Conservation (phyloP, 1,140 invertebrate species). For the Drosophila suzukii region DNA sequence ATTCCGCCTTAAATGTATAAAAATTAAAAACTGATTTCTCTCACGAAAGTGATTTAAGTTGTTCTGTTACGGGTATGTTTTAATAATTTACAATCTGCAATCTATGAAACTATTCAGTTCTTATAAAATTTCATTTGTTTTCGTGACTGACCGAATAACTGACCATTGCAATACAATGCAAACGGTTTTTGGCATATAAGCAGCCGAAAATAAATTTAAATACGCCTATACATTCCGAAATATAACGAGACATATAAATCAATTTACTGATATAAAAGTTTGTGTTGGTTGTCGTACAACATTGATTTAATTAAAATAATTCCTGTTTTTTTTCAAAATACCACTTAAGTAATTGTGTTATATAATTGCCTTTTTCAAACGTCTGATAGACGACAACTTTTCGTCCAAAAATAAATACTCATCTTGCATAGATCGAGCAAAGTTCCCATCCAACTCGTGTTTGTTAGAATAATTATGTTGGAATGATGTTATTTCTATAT, state of each 20-base stretch:
- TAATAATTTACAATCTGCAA: not conserved
- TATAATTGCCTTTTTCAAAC: conserved; percentile 3
- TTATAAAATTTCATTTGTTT: conserved; percentile 9
- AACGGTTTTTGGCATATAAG: too few species aligned
- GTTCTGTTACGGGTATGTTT: not conserved
- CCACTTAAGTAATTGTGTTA: not conserved
- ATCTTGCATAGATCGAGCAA: conserved; percentile 64
- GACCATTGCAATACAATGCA: too few species aligned
- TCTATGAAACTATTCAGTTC: conserved; percentile 2
- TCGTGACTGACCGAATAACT: too few species aligned
- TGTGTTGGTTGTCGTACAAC: not conserved
- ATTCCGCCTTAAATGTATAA: not conserved
- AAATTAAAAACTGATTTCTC: not conserved
- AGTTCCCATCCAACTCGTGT: conserved; percentile 22
- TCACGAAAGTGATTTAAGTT: not conserved
- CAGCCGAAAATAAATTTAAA: conserved; percentile 5
- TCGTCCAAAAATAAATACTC: conserved; percentile 56
- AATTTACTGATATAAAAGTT: not conserved
- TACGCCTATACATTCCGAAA: not conserved
- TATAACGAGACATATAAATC: not conserved
- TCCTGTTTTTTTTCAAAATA: too few species aligned
- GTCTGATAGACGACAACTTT: conserved; percentile 36
- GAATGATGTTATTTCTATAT: not conserved
- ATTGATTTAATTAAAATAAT: not conserved
- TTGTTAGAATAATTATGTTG: not conserved